Percentiles rank a stretch among this genome's conserved stretches.
Evolutionary conservation across 1,140 invertebrate genomes (phyloP).

Genomic region (Hylyphantes graminicola): DNA sequence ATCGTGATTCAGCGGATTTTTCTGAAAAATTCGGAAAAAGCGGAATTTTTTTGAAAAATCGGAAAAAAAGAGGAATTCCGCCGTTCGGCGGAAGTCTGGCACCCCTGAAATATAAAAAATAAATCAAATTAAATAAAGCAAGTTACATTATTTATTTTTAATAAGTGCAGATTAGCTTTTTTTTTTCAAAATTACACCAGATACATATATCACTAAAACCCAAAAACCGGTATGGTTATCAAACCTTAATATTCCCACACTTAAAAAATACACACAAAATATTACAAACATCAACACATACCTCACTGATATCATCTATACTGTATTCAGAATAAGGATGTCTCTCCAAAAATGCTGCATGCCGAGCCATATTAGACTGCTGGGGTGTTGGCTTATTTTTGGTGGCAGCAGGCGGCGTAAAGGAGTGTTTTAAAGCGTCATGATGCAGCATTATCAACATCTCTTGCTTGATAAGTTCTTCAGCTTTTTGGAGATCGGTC

Average conservation of each 20-base stretch:
- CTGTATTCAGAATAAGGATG: constrained; percentile 83
- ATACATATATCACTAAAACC: too few relatives aligned
- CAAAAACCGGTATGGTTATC: too few relatives aligned
- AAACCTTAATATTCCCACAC: neutral
- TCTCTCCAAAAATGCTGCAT: constrained; percentile 84
- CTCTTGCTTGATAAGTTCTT: constrained; percentile 96
- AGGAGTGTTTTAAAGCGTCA: constrained; percentile 76
- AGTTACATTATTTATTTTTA: too few relatives aligned
- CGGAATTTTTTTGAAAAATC: too few relatives aligned
- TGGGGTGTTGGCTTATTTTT: constrained; percentile 60
- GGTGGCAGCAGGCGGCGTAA: constrained; percentile 64
- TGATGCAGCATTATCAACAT: constrained; percentile 96
- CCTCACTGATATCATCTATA: constrained; percentile 77
- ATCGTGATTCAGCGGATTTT: too few relatives aligned
- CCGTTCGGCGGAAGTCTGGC: too few relatives aligned
- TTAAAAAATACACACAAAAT: neutral
- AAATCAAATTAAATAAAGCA: too few relatives aligned
- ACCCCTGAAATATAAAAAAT: too few relatives aligned
- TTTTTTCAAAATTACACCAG: too few relatives aligned
- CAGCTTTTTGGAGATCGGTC: constrained; percentile 91
- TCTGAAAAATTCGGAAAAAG: too few relatives aligned
- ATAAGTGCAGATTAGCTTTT: too few relatives aligned
- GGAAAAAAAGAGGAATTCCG: too few relatives aligned
- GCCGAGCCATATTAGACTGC: constrained; percentile 74
- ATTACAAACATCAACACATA: constrained; percentile 63